Evolutionary conservation across 2,797 vertebrate species (phyloP).

Genomic region (Onychomys arenicola): DNA sequence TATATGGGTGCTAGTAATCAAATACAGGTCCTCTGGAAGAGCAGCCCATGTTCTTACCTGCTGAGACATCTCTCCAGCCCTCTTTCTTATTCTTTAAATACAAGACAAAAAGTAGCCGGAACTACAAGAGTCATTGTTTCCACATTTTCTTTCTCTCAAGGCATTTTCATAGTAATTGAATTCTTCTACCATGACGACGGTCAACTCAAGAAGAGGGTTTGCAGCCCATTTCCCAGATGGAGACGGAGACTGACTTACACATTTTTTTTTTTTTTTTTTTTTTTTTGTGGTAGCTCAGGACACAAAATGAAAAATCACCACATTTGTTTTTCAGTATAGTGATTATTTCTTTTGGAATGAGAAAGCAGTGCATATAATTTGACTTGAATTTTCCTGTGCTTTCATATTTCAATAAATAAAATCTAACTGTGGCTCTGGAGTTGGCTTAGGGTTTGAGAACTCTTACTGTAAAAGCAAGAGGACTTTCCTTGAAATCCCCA

Average conservation of each 20-base stretch:
- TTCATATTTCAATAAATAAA: conserved; percentile 52
- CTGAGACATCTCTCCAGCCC: background rate
- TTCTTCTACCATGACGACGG: background rate
- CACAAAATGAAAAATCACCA: background rate
- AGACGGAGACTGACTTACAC: background rate
- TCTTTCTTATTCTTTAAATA: conserved; percentile 50
- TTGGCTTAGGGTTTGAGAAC: background rate
- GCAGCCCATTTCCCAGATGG: conserved; percentile 19
- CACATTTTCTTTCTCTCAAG: conserved; percentile 43
- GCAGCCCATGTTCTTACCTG: background rate
- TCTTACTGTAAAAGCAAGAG: background rate
- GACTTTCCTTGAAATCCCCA: background rate
- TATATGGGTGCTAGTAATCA: background rate
- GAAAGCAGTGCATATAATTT: conserved; percentile 23
- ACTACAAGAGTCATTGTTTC: background rate
- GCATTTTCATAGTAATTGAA: conserved; percentile 35
- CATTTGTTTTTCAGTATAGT: background rate
- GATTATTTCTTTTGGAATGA: conserved; percentile 40
- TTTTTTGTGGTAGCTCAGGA: background rate
- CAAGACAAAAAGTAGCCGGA: conserved; percentile 20
- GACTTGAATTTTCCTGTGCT: conserved; percentile 46
- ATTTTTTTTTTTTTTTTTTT: no score
- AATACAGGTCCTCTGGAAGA: background rate
- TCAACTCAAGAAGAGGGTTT: background rate
- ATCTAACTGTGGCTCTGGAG: background rate